Base-by-base conservation (phyloP, 2,797 vertebrate species). In the Falco columbarius region DNA sequence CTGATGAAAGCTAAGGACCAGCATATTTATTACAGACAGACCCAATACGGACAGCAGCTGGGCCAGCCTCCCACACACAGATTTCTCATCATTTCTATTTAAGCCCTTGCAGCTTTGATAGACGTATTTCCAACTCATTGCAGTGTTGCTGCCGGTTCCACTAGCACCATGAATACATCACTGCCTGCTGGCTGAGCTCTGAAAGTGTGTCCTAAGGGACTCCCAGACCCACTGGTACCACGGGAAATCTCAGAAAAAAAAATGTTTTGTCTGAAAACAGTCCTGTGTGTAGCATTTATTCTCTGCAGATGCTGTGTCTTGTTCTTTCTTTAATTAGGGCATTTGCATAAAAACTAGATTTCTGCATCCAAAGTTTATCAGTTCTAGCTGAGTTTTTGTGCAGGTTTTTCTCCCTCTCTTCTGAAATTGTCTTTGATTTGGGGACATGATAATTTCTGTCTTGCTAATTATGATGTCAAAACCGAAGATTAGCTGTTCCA, bases 311-410 rank as follows among this genome's bases (percentile, higher is more conserved):
- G 19, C 19, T 38, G 4, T 18, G 6, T 19, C 52, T 79, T 58
- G 32, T 38, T 92, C 55, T 70, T 72, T 79, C 72, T 91, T 74
- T 95, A 89, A 90, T 89, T 79, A 74, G 49, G 42, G 36, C 4
- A 80, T 92, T 93, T 88, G n/a, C 59, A 80, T 76, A 52, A 90
- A 87, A 88, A 29, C 52, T 32, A 59, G 18, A 81, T 88, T 76
- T 81, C 54, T 90, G 26, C 66, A 51, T 81, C 61, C 7, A 2
- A 61, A 96, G 66, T 93, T 80, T 71, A 89, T 85, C 59, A 34
- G 46, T 62, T 80, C 34, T 81, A 58, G 46, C 12, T 36, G 32
- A 76, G n/a, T 3, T 55, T 89, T 76, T 61, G 34, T 61, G 38
- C 27, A 59, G 42, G 8, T 5, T 63, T 71, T 71, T 65, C 24